Base-by-base conservation (phyloP, 2,797 vertebrate species). In the Streptopelia turtur region DNA sequence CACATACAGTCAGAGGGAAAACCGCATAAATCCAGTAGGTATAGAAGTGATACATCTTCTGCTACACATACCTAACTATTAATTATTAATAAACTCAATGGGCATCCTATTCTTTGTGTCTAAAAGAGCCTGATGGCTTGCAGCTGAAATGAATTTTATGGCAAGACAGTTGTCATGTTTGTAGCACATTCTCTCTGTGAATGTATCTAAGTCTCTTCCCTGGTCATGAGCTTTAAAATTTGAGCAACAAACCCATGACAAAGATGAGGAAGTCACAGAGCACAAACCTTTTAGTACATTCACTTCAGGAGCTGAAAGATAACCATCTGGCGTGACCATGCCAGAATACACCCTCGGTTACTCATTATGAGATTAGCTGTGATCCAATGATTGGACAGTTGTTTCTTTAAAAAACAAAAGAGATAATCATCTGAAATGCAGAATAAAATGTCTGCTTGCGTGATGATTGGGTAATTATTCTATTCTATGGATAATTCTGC, bases 1-100 rank as follows among this genome's bases (percentile, higher is more conserved):
- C 13, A 9, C 37, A 9, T 75, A 30, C 41, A 24, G 27, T 23
- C 13, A 57, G 41, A 85, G 56, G 30, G 39, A 49, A 75, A 76
- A 69, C n/a, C 41, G 84, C 21, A 60, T 57, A 79, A 95, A 96
- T 79, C 20, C 35, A 37, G 66, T 96, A 95, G n/a, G 83, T 94
- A 68, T 15, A 86, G 65, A 83, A 74, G 86, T 84, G 25, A 20
- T 60, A 35, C 3, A 0, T 83, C 13, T 79, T 12, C 33, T 89
- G 24, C 14, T 76, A 43, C 10, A 11, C 6, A 1, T 49, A 37
- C 7, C 2, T 78, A 59, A 21, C 27, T 49, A n/a, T 49, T 76
- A 56, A 15, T 77, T 53, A n/a, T 81, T 55, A 65, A 39, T 81
- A 28, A 85, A 75, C 16, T n/a, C 6, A 17, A 8, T 23, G 23